These are phyloP conservation scores for Halyomorpha halys DNA, from an alignment of 1,140 invertebrate genomes.

Conservation along the genomic window DNA sequence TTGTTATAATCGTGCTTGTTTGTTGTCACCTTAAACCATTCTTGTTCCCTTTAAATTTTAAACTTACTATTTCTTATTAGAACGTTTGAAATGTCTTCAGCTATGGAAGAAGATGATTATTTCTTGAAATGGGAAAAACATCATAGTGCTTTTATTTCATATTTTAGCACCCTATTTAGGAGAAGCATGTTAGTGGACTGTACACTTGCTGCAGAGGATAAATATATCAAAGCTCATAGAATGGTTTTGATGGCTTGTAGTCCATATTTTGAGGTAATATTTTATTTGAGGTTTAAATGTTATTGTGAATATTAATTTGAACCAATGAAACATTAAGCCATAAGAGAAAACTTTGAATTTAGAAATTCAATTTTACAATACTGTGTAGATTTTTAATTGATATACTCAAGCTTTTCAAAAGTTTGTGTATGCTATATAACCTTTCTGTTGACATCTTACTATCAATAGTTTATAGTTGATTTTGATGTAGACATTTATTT, in stretches of 20 bases:
- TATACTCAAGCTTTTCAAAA: background rate
- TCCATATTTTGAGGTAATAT: slow-evolving; percentile 42
- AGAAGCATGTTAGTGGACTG: slow-evolving; percentile 45
- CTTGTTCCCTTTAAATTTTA: background rate
- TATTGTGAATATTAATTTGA: too few relatives aligned
- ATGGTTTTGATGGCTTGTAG: slow-evolving; percentile 46
- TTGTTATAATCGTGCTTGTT: background rate
- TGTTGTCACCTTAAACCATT: background rate
- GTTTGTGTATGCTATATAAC: background rate
- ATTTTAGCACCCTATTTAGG: slow-evolving; percentile 42
- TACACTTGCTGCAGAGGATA: slow-evolving; percentile 46
- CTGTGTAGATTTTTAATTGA: background rate
- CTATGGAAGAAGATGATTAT: slow-evolving; percentile 39
- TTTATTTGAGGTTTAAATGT: too few relatives aligned
- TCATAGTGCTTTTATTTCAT: slow-evolving; percentile 42
- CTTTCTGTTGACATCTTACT: background rate
- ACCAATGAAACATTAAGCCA: background rate
- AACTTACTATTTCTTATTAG: background rate
- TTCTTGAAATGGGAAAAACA: slow-evolving; percentile 49
- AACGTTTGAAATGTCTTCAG: slow-evolving; percentile 1
- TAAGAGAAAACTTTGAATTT: background rate
- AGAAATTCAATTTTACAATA: background rate
- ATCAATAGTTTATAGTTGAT: too few relatives aligned
- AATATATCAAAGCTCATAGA: slow-evolving; percentile 44
- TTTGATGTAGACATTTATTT: too few relatives aligned